phyloP scores from a whole-genome alignment of 1,140 invertebrate species.

The Papilio aristodemus region DNA sequence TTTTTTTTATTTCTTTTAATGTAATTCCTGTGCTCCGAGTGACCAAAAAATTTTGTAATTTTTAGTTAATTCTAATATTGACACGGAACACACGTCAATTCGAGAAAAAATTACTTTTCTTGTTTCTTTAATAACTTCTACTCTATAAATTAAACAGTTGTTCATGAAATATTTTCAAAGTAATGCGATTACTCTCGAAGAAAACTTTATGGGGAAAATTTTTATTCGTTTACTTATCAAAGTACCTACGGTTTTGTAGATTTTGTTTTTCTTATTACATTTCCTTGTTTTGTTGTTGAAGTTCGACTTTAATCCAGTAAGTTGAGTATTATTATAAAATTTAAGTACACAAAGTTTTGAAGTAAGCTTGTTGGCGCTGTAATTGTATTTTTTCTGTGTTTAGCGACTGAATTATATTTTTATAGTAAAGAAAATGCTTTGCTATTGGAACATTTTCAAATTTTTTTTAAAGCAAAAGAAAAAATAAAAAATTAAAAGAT shows the following conservation, averaged over 20 bases:
- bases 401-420: not conserved
- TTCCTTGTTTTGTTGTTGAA: conserved; percentile 17
- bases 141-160: conserved; percentile 18
- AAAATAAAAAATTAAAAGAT: no score
- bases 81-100: not conserved
- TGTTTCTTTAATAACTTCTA: not conserved
- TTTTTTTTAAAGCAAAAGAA: no score
- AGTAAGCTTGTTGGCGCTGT: not conserved
- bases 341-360: not conserved
- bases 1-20: no score
- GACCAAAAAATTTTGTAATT: no score
- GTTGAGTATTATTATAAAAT: conserved; percentile 11
- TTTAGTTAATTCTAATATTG: no score
- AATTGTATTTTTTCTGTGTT: not conserved
- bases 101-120: conserved; percentile 3
- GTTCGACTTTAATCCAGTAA: conserved; percentile 7
- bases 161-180: conserved; percentile 11
- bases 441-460: no score
- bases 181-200: conserved; percentile 18
- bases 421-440: not conserved
- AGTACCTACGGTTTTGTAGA: not conserved
- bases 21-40: no score
- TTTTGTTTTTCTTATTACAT: conserved; percentile 17
- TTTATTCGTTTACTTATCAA: conserved; percentile 19
- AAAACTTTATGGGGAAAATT: conserved; percentile 12